A percentile compares a stretch with the other conserved stretches of the same genome.
Conservation (phyloP, 2,797 vertebrate genomes). For the Onychomys torridus region DNA sequence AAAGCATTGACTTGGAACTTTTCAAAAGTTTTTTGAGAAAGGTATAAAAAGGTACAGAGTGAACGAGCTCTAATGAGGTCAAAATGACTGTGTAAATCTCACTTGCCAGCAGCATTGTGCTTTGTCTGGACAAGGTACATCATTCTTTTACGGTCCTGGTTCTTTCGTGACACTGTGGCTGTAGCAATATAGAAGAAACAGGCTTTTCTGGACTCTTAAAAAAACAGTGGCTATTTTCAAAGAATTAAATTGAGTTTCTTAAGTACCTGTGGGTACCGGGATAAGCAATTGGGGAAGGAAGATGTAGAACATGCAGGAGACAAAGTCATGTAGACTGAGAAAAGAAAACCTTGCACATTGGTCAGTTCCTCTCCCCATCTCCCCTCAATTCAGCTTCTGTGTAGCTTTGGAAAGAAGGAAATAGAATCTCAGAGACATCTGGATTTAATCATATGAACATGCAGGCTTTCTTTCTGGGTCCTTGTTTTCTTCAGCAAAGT, state of each 20-base stretch:
- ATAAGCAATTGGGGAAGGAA: conserved; percentile 15
- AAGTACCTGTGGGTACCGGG: neutral
- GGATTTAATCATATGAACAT: conserved; percentile 19
- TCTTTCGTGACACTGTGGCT: neutral
- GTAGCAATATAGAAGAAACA: neutral
- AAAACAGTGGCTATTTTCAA: conserved; percentile 12
- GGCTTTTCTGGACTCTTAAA: conserved; percentile 33
- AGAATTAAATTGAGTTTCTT: conserved; percentile 30
- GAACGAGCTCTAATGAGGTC: conserved; percentile 60
- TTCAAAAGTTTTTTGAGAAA: conserved; percentile 65
- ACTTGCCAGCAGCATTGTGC: neutral
- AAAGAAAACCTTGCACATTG: neutral
- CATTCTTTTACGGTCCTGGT: neutral
- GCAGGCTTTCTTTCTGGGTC: neutral
- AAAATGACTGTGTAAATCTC: conserved; percentile 54
- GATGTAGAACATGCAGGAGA: neutral
- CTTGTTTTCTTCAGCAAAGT: conserved; percentile 20
- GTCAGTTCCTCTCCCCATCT: neutral
- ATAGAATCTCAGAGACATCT: neutral
- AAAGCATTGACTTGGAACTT: conserved; percentile 49
- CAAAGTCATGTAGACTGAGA: neutral
- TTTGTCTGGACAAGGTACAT: neutral
- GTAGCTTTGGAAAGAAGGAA: conserved; percentile 48
- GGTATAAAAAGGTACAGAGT: neutral
- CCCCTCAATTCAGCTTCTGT: conserved; percentile 22